Evolutionary conservation across 2,888 invertebrate species (phyloP).

Genomic region (Drosophila yooni): DNA sequence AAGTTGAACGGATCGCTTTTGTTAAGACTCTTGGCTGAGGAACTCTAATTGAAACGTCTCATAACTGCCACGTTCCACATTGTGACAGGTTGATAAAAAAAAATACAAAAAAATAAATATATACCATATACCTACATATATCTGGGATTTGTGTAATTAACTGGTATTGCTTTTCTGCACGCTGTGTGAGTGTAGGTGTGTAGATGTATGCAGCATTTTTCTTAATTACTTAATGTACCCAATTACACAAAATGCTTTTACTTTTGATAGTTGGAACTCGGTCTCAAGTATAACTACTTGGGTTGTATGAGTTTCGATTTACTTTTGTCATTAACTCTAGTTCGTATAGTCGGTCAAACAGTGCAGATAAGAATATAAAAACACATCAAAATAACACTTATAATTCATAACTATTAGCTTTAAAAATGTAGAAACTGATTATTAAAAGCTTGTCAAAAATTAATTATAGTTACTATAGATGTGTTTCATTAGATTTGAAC

Average conservation of each 20-base stretch:
- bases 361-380: neutral
- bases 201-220: neutral
- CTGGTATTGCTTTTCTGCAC: constrained; percentile 2
- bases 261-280: neutral
- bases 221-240: neutral
- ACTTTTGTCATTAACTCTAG: neutral
- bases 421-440: neutral
- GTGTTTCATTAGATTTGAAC: too few species aligned
- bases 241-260: constrained; percentile 9
- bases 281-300: neutral
- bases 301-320: neutral
- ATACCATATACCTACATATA: neutral
- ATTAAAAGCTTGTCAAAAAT: neutral
- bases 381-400: neutral
- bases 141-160: constrained; percentile 7
- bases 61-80: constrained; percentile 50
- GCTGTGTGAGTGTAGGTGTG: neutral
- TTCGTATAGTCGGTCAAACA: neutral
- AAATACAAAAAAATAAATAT: neutral
- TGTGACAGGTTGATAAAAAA: constrained; percentile 4
- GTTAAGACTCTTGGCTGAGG: constrained; percentile 17
- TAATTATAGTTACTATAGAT: neutral
- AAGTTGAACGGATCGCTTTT: constrained; percentile 34
- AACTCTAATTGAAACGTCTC: constrained; percentile 59
- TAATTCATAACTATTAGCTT: neutral